Evolutionary conservation across 2,113 vertebrate species (phyloP).

Genomic region (Leucosticte australis): DNA sequence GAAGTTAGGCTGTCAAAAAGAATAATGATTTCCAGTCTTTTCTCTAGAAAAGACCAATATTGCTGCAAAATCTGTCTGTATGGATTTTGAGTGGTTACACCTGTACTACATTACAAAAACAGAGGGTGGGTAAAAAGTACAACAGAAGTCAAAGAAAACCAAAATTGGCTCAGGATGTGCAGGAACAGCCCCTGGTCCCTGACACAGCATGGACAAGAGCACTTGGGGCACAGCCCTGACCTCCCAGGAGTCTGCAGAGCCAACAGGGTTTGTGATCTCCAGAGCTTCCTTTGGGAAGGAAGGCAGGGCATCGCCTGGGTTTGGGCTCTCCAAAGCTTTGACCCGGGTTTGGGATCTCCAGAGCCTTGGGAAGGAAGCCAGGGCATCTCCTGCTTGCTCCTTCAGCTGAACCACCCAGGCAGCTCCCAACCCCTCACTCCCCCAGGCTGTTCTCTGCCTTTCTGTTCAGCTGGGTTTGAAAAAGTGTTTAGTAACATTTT

Average conservation of each 20-base stretch:
- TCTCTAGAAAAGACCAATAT: background rate
- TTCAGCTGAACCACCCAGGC: background rate
- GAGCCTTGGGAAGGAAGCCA: background rate
- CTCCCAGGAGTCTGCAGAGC: rapidly evolving
- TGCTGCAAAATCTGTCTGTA: background rate
- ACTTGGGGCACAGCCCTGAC: background rate
- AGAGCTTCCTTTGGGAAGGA: background rate
- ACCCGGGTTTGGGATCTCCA: background rate
- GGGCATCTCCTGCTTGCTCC: background rate
- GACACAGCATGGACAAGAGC: background rate
- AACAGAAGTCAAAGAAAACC: background rate
- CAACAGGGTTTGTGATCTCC: background rate
- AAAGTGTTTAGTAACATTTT: background rate
- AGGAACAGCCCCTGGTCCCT: rapidly evolving
- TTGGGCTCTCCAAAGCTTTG: background rate
- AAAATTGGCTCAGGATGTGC: background rate
- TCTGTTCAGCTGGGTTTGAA: background rate
- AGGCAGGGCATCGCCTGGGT: rapidly evolving
- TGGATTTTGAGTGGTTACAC: background rate
- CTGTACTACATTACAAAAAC: background rate
- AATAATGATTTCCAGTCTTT: background rate
- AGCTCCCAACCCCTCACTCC: too few species aligned
- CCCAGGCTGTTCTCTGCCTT: background rate
- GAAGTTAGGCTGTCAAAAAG: background rate
- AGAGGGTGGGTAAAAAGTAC: background rate